phyloP scores from a whole-genome alignment of 2,888 invertebrate species.

The Pheosia gnoma region DNA sequence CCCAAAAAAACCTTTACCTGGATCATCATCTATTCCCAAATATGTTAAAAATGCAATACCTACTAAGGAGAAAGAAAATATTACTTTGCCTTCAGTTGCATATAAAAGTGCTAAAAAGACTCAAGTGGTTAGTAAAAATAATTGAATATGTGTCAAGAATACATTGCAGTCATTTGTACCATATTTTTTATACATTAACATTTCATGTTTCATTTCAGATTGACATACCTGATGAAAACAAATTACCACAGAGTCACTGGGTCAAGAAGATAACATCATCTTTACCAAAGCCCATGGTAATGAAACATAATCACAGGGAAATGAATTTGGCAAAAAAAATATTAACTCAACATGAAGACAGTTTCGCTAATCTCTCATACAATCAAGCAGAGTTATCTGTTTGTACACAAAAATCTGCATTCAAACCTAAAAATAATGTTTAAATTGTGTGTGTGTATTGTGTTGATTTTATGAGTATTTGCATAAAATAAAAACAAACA shows the following conservation, averaged over 20 bases:
- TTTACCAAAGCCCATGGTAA: conserved; percentile 56
- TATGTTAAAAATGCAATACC: conserved; percentile 38
- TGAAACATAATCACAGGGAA: conserved; percentile 64
- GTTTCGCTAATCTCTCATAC: conserved; percentile 61
- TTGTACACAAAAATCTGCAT: conserved; percentile 64
- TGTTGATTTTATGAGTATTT: background rate
- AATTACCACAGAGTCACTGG: conserved; percentile 57
- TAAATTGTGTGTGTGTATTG: conserved; percentile 6
- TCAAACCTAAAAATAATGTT: conserved; percentile 40
- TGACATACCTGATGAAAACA: conserved; percentile 54
- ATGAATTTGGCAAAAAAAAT: conserved; percentile 43
- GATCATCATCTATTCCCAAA: conserved; percentile 60
- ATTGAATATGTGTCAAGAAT: background rate
- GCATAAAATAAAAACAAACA: too few relatives aligned
- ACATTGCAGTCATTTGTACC: too few relatives aligned
- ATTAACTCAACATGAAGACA: conserved; percentile 53
- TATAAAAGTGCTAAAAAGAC: conserved; percentile 68
- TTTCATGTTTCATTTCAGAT: conserved; percentile 50
- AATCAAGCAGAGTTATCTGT: conserved; percentile 70
- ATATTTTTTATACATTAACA: background rate
- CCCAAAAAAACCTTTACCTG: conserved; percentile 60
- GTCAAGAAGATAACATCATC: conserved; percentile 55
- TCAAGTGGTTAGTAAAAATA: conserved; percentile 55
- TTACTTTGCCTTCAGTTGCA: conserved; percentile 57
- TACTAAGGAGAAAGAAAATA: conserved; percentile 60